Conservation (phyloP, 2,888 invertebrate species). For the Zaprionus obscuricornis region DNA sequence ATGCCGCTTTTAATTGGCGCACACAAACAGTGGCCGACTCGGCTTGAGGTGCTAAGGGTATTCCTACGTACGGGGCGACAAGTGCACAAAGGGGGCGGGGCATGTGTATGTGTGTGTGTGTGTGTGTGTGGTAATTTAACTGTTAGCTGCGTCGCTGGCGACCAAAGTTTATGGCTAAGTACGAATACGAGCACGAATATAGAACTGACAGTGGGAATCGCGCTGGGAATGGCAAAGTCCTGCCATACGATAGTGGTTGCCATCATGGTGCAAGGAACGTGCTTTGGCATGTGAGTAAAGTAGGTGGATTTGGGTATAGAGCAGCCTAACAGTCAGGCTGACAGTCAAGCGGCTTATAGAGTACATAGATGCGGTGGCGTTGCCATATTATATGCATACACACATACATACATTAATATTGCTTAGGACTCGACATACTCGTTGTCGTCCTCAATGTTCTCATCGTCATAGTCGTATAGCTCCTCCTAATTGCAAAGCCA, state of each 20-base stretch:
- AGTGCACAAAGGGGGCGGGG: constrained; percentile 50
- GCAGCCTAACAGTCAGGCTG: too few species aligned
- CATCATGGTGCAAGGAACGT: neutral
- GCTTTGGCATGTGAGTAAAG: neutral
- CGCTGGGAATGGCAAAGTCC: constrained; percentile 43
- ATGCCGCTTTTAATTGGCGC: constrained; percentile 76
- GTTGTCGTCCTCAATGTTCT: constrained; percentile 1
- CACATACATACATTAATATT: constrained; percentile 16
- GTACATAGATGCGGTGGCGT: constrained; percentile 42
- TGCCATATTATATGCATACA: constrained; percentile 46
- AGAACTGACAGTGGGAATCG: too few species aligned
- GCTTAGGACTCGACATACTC: constrained; percentile 58
- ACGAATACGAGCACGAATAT: constrained; percentile 59
- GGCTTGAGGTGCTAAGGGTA: neutral
- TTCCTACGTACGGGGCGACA: neutral
- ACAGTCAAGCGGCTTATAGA: constrained; percentile 25
- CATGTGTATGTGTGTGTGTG: constrained; percentile 48
- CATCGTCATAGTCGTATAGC: constrained; percentile 69
- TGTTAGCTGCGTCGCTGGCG: constrained; percentile 75
- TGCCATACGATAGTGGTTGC: constrained; percentile 40
- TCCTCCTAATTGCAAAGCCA: constrained; percentile 78
- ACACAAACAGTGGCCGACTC: constrained; percentile 57
- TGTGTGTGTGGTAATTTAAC: constrained; percentile 69
- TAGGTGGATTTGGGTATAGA: too few species aligned
- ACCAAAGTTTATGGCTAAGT: constrained; percentile 78